These are phyloP conservation scores for Gymnothorax reevesii DNA, from an alignment of 2,797 vertebrate genomes.

Conservation along the genomic window DNA sequence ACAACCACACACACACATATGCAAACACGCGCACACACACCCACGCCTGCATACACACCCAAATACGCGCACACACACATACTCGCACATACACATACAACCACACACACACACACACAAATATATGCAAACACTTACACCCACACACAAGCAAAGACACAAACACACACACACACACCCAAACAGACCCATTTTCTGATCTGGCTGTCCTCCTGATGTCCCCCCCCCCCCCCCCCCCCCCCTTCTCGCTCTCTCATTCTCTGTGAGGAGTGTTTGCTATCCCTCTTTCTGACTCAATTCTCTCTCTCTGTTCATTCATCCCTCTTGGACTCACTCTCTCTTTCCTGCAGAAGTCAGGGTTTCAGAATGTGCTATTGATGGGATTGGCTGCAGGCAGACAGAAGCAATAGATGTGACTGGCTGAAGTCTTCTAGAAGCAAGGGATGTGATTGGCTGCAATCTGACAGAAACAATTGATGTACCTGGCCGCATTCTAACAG, in stretches of 20 bases:
- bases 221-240: not conserved
- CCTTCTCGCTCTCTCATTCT: not conserved
- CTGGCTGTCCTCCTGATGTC: constrained; percentile 1
- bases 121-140: not conserved
- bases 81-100: not conserved
- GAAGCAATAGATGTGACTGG: no score
- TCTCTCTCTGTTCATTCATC: no score
- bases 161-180: not conserved
- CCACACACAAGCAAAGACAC: constrained; percentile 6
- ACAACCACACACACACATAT: not conserved
- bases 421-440: no score
- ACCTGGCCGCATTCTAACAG: no score
- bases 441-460: no score
- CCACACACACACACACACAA: not conserved
- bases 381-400: no score
- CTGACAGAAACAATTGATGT: no score
- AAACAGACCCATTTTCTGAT: not conserved
- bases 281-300: no score
- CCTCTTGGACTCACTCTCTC: no score
- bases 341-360: no score
- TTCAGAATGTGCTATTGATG: no score
- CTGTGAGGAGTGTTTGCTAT: not conserved
- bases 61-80: not conserved
- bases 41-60: constrained; percentile 48
- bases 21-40: not conserved